Evolutionary conservation across 1,140 invertebrate species (phyloP), one percentile per base, ranked within the genome.

Genomic region (Oncopeltus fasciatus): DNA sequence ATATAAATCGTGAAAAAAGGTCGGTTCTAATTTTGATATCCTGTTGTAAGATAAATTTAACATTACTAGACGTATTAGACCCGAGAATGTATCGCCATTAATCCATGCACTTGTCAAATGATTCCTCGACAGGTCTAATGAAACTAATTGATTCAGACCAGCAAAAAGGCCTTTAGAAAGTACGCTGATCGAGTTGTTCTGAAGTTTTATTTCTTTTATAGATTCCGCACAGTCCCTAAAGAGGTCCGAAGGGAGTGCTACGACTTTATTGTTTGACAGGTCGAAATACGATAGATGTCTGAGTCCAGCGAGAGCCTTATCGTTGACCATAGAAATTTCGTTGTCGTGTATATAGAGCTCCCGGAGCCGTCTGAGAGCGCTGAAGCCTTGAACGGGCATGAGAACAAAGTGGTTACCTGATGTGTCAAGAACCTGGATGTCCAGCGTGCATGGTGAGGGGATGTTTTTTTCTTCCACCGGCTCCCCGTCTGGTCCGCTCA

Each of bases 81-180:
- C 91, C 14, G 84, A 81, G 68, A 95, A 93, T 20, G 88, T 91
- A 57, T 83, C 83, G 5, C 81, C 78, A 68, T 86, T 86, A 16
- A 90, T 84, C 89, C 85, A 93, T 11, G 81, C 82, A 69, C 83
- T 88, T 24, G 87, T 87, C 27, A 97, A 76, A 71, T 86, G 81
- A 76, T 97, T 97, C 68, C 82, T 81, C 20, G 90, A 92, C 67
- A 95, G 76, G 73, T 96, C 90, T 51, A 97, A 74, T 0, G 87
- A 81, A 68, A 90, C 80, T 61, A 97, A 77, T 70, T 92, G 86
- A 67, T 88, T 84, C 69, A 96, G 79, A 69, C 89, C 88, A 8
- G 84, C 80, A 69, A 94, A 88, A 12, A 92, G 76, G 62, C 85
- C 85, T 0, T 87, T 85, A 59, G 87, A 84, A 44, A 92, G 74